These are phyloP conservation scores for Sinocyclocheilus grahami DNA, from an alignment of 2,113 vertebrate genomes.

Conservation along the genomic window DNA sequence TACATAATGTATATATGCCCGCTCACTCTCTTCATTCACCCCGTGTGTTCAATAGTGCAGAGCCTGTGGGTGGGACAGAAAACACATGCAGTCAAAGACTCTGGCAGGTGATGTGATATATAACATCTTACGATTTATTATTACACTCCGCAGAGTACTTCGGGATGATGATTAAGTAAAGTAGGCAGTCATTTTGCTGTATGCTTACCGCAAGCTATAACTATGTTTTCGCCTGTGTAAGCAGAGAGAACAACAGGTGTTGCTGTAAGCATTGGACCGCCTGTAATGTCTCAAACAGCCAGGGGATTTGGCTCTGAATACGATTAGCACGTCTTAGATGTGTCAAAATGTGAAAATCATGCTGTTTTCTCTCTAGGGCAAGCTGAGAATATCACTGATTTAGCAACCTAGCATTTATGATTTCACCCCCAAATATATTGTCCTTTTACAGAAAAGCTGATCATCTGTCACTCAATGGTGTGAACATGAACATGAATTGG, in stretches of 20 bases:
- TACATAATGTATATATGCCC: constrained; percentile 44
- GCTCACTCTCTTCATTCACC: constrained; percentile 27
- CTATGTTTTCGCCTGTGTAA: constrained; percentile 20
- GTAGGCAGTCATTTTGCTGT: constrained; percentile 28
- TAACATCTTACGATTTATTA: constrained; percentile 22
- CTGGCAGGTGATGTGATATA: constrained; percentile 11
- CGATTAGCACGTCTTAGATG: constrained; percentile 58
- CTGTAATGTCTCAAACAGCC: constrained; percentile 25
- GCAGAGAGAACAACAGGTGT: constrained; percentile 32
- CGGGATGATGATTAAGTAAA: constrained; percentile 23
- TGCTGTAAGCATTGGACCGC: constrained; percentile 35
- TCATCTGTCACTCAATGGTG: neutral
- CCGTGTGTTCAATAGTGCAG: constrained; percentile 6
- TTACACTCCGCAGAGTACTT: constrained; percentile 22
- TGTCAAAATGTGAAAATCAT: constrained; percentile 51
- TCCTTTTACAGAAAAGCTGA: constrained; percentile 1
- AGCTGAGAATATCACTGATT: constrained; percentile 56
- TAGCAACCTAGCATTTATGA: constrained; percentile 20
- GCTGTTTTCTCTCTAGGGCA: constrained; percentile 49
- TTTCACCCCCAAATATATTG: constrained; percentile 15
- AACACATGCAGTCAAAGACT: constrained; percentile 18
- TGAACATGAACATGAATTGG: neutral
- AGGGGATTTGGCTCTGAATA: constrained; percentile 47
- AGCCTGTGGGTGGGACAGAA: neutral
- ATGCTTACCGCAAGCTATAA: constrained; percentile 1